These are phyloP conservation scores for Sweltsa coloradensis DNA, from an alignment of 1,140 invertebrate genomes.

Conservation along the genomic window DNA sequence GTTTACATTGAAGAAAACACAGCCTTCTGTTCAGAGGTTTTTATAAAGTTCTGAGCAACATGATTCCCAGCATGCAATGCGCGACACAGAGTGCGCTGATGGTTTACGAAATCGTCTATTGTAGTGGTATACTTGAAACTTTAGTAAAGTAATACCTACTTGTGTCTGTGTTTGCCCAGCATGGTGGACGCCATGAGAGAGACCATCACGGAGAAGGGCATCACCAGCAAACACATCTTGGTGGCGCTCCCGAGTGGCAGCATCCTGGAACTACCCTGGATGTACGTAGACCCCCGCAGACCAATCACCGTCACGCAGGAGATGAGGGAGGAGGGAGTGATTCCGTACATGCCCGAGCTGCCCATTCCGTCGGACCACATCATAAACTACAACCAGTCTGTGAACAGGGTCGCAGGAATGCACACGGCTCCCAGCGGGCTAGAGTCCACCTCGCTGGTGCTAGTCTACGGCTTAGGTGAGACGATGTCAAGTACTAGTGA, in stretches of 20 bases:
- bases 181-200: slow-evolving; percentile 63
- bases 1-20: too few relatives aligned
- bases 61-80: too few relatives aligned
- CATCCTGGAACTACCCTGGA: slow-evolving; percentile 81
- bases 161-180: too few relatives aligned
- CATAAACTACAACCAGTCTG: slow-evolving; percentile 92
- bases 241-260: slow-evolving; percentile 71
- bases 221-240: slow-evolving; percentile 89
- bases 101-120: too few relatives aligned
- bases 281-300: slow-evolving; percentile 79
- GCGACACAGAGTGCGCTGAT: too few relatives aligned
- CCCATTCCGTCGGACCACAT: slow-evolving; percentile 77
- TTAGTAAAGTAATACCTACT: too few relatives aligned
- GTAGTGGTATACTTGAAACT: too few relatives aligned
- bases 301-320: slow-evolving; percentile 50
- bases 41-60: too few relatives aligned
- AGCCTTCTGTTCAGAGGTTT: too few relatives aligned
- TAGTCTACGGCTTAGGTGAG: slow-evolving; percentile 82
- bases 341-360: slow-evolving; percentile 94
- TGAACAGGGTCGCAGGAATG: slow-evolving; percentile 62
- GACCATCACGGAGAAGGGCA: slow-evolving; percentile 84
- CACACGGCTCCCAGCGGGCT: slow-evolving; percentile 83
- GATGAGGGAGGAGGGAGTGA: slow-evolving; percentile 79
- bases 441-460: slow-evolving; percentile 91
- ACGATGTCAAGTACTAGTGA: not conserved